Evolutionary conservation across 1,140 invertebrate species (phyloP), one percentile per base, ranked within the genome.

Genomic region (Hylaeus anthracinus): DNA sequence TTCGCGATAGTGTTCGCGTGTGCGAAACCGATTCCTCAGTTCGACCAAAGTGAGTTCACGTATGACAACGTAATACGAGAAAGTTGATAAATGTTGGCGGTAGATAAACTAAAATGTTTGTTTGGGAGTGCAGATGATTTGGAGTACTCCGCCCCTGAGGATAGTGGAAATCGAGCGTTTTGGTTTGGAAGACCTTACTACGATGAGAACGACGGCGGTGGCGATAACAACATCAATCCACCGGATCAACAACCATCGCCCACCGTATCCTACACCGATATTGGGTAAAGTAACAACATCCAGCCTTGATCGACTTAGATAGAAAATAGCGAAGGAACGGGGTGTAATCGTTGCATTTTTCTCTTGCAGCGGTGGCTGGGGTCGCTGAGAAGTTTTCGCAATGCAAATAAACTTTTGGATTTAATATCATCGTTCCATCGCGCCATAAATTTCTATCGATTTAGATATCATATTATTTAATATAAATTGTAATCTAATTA

Each of bases 351-450:
- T 53, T 48, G 45, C 45, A 48, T 48, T 48, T 73, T 56, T 82
- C 53, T 63, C 76, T 78, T 77, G n/a, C 67, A 89, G 88, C 3
- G 84, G 76, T 14, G 87, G 86, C 15, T 88, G 88, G 80, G 86
- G 86, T 12, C 86, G 86, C 39, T 86, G 48, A 78, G 61, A 15
- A n/a, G 37, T 3, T 6, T 15, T 37, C 15, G 41, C 26, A 37
- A 60, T 61, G 26, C 5, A 26, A 60, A 26, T 6, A 6, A 15
- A 60, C 6, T 60, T 26, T 8, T 37, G 5, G 0, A 8, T 3
- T 1, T 1, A 6, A 60, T 37, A 60, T 60, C 58, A 60, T 60
- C 37, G 2, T 6, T 60, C n/a, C 26, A 37, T 37, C 58, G 37
- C 26, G 12, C 55, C 48, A 14, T 48, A 41, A 43, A 56, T 51